phyloP scores from a whole-genome alignment of 2,113 vertebrate species.

The Diglossa brunneiventris region DNA sequence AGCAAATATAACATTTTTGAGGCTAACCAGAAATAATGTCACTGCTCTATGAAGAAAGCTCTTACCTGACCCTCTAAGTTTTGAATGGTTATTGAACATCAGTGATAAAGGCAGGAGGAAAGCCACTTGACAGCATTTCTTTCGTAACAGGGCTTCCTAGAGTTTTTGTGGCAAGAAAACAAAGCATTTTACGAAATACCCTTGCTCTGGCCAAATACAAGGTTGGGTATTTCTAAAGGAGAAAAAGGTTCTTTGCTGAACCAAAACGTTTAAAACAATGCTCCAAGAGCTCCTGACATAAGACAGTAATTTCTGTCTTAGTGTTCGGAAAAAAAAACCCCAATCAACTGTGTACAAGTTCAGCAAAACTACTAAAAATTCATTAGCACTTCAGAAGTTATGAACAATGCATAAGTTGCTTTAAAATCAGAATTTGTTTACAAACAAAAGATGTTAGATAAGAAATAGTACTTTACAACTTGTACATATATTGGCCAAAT shows the following conservation, averaged over 20 bases:
- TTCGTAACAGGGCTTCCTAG: conserved; percentile 69
- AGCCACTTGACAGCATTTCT: conserved; percentile 68
- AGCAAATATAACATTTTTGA: conserved; percentile 29
- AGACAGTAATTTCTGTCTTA: neutral
- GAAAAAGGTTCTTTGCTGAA: neutral
- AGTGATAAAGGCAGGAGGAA: conserved; percentile 68
- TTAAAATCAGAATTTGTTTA: neutral
- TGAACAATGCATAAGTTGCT: neutral
- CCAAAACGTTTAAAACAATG: conserved; percentile 1
- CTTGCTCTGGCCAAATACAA: conserved; percentile 50
- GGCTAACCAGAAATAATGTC: conserved; percentile 54
- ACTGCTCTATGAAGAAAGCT: conserved; percentile 68
- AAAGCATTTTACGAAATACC: conserved; percentile 69
- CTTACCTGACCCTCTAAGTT: conserved; percentile 69
- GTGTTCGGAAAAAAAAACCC: neutral
- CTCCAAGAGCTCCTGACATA: neutral
- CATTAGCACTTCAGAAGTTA: conserved; percentile 5
- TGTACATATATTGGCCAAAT: neutral
- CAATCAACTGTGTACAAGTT: neutral
- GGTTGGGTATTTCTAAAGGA: conserved; percentile 55
- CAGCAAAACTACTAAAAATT: neutral
- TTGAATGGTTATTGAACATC: conserved; percentile 70
- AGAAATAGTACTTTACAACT: neutral
- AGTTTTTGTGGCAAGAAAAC: conserved; percentile 70
- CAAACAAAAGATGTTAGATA: neutral